A percentile compares a stretch with the other conserved stretches of the same genome.
phyloP scores from a whole-genome alignment of 2,888 invertebrate genomes.

The Drosophila multiciliata region DNA sequence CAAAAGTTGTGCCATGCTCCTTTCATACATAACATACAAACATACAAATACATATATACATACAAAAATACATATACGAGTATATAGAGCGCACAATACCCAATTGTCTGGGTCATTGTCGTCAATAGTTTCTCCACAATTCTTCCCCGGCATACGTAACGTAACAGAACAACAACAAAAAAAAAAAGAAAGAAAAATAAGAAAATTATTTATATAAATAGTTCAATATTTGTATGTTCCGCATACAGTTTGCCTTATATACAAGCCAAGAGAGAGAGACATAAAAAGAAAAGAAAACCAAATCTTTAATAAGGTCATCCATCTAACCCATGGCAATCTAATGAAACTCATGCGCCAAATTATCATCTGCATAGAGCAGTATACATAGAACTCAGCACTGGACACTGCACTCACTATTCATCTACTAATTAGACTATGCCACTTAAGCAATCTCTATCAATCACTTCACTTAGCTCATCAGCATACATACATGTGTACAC shows the following conservation, averaged over 20 bases:
- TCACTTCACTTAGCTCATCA: slow-evolving; percentile 30
- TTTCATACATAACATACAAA: slow-evolving; percentile 33
- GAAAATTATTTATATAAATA: slow-evolving; percentile 70
- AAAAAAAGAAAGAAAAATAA: not conserved
- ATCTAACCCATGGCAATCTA: slow-evolving; percentile 64
- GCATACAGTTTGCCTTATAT: slow-evolving; percentile 78
- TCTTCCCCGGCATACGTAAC: slow-evolving; percentile 68
- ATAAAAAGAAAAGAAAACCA: slow-evolving; percentile 26
- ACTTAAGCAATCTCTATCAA: slow-evolving; percentile 29
- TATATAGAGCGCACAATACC: slow-evolving; percentile 16
- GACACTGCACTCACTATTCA: slow-evolving; percentile 40
- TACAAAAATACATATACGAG: slow-evolving; percentile 4
- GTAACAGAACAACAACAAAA: slow-evolving; percentile 28
- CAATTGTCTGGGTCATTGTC: slow-evolving; percentile 30
- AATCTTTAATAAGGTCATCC: slow-evolving; percentile 56
- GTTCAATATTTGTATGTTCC: slow-evolving; percentile 75
- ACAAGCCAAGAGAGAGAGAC: slow-evolving; percentile 63
- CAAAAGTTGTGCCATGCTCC: slow-evolving; percentile 73
- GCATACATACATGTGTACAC: not conserved
- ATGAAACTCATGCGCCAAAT: slow-evolving; percentile 76
- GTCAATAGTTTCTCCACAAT: slow-evolving; percentile 57
- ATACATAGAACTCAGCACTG: slow-evolving; percentile 46
- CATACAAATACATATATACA: slow-evolving; percentile 5
- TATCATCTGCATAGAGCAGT: slow-evolving; percentile 50
- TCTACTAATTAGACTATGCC: slow-evolving; percentile 40